These are phyloP conservation scores for Arctopsyche grandis DNA, from an alignment of 1,140 invertebrate genomes.

Conservation along the genomic window DNA sequence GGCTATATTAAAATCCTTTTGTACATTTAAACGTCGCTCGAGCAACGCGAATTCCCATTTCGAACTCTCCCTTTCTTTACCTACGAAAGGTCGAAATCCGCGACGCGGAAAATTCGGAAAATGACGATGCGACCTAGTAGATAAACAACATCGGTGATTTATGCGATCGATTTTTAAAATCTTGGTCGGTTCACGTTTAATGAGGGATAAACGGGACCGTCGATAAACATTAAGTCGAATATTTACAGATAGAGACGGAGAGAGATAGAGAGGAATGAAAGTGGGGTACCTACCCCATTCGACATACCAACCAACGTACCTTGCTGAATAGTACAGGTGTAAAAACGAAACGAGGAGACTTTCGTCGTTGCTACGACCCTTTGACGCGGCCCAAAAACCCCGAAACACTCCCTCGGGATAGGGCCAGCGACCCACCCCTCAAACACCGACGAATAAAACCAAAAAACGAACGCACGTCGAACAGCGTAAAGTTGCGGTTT, in stretches of 20 bases:
- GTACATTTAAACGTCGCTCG: too few relatives aligned
- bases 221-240: constrained; percentile 33
- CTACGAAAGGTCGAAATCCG: too few relatives aligned
- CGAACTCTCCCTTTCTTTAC: too few relatives aligned
- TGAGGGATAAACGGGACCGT: constrained; percentile 21
- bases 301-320: too few relatives aligned
- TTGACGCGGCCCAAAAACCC: constrained; percentile 24
- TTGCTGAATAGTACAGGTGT: neutral
- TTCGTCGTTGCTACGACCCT: neutral
- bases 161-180: constrained; percentile 35
- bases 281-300: too few relatives aligned
- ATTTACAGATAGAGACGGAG: too few relatives aligned
- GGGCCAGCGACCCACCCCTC: neutral
- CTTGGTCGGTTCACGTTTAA: constrained; percentile 12
- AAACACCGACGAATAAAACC: constrained; percentile 20
- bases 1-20: too few relatives aligned
- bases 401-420: constrained; percentile 28
- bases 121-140: neutral
- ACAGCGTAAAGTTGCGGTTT: constrained; percentile 25
- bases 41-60: too few relatives aligned
- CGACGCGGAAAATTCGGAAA: neutral
- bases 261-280: neutral
- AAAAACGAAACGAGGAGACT: constrained; percentile 20
- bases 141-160: constrained; percentile 22
- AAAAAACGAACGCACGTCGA: constrained; percentile 25